Evolutionary conservation across 2,797 vertebrate species (phyloP), one percentile per base, ranked within the genome.

Genomic region (Centropyge bicolor): DNA sequence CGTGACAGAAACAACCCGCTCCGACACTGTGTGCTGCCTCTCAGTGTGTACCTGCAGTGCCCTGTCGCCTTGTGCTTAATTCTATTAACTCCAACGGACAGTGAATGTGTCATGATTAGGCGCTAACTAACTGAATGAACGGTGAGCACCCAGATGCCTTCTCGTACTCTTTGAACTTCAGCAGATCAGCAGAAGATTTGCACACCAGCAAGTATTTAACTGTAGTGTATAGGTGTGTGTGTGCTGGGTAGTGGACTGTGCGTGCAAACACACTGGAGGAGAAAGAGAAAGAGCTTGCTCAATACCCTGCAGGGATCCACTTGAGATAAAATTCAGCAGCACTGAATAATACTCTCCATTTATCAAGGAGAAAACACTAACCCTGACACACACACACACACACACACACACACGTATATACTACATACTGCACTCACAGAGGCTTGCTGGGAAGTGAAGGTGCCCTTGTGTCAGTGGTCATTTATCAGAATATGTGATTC

Each of bases 301-400:
- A 76, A 76, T 60, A 75, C 59, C 73, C 82, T 73, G 84, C 75
- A 89, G 82, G 84, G 81, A 88, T 88, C 81, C 86, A 88, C 84
- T 88, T 82, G 75, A 90, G 90, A 93, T 92, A 83, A 84, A 92
- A 92, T 88, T 93, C 90, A 92, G 91, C 86, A 92, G 67, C 80
- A 70, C 46, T 82, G 78, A 88, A 92, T 87, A 91, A 88, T 74
- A 84, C 83, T 83, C 78, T 80, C 82, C 88, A 93, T 94, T 91
- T 85, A 90, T 93, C 93, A 92, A 78, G 79, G 78, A 68, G 60
- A 76, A 88, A 80, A 87, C 75, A 76, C 74, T 43, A 71, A 82
- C 70, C 64, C 80, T 83, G 83, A 90, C 88, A 83, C 24, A 54
- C 13, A 8, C 73, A 80, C 56, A 17, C 62, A 68, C 59, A 68